Conservation (phyloP, 2,797 vertebrate genomes). For the Zalophus californianus region DNA sequence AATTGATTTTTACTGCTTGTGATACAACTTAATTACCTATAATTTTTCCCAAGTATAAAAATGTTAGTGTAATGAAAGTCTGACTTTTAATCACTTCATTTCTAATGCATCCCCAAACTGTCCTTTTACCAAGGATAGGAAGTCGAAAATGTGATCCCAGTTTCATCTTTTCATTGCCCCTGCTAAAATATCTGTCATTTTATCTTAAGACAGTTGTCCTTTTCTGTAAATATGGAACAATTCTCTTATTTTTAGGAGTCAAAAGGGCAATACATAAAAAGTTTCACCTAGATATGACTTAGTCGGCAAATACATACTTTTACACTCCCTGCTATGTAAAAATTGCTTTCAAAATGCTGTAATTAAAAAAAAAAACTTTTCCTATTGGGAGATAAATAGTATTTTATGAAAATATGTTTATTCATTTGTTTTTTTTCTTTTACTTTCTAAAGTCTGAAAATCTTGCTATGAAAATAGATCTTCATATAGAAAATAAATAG, state of each 20-base stretch:
- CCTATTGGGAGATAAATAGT: not conserved
- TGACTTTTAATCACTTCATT: constrained; percentile 6
- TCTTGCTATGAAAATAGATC: not conserved
- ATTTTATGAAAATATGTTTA: not conserved
- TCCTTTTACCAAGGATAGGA: not conserved
- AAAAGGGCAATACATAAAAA: not conserved
- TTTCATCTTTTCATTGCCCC: not conserved
- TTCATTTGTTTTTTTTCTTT: not conserved
- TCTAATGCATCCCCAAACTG: not conserved
- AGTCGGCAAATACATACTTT: not conserved
- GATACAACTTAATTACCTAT: not conserved
- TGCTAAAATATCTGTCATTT: constrained; percentile 41
- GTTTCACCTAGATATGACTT: not conserved
- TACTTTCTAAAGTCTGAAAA: not conserved
- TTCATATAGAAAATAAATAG: not conserved
- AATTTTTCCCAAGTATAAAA: constrained; percentile 45
- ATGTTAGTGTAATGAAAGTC: not conserved
- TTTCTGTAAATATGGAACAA: not conserved
- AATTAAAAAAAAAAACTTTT: not conserved
- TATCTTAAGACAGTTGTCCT: not conserved
- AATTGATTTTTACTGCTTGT: not conserved
- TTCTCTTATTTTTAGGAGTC: not conserved
- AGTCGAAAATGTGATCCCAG: not conserved
- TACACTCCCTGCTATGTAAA: not conserved
- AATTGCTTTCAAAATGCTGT: not conserved